Evolutionary conservation across 1,140 invertebrate species (phyloP), one percentile per base, ranked within the genome.

Genomic region (Nilaparvata lugens): DNA sequence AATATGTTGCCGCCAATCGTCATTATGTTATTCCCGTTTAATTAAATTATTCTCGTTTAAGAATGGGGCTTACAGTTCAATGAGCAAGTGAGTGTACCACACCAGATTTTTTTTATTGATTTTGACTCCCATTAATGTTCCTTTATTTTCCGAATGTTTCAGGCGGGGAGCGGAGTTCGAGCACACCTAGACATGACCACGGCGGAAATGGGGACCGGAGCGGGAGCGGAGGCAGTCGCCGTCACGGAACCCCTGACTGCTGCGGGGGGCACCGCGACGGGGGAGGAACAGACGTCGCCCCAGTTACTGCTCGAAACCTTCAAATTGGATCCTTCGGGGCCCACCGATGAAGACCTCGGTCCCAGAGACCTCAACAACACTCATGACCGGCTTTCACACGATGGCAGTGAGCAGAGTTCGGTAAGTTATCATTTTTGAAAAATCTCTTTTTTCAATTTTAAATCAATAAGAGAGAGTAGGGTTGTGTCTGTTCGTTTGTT

Each of bases 361-460:
- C 58, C 48, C 28, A 7, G 59, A 40, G 59, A 60, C 14, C 31
- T 54, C n/a, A 43, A 52, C 52, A 85, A 85, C 71, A 83, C 82
- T 2, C 76, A 81, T 70, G 83, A 85, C 67, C 77, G 80, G 5
- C 73, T 85, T 19, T 79, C 80, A 40, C 79, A 82, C 61, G 83
- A 85, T 64, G 82, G 83, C 45, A 84, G 80, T 68, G 81, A 85
- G 70, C 82, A 84, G 68, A 81, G 84, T 68, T 78, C 83, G 54
- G 83, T 85, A 70, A 82, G 81, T 78, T 35, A 35, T 35, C 31
- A 35, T 35, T 9, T 35, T 35, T 35, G 7, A 9, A 28, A 28
- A 28, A 28, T 28, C 9, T 25, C 28, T 23, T 35, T 62, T 31
- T 31, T 28, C 13, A 58, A 7, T 19, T 51, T 48, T 16, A 14